Percentiles rank a stretch among this genome's conserved stretches.
Conservation (phyloP, 2,113 vertebrate genomes). For the Hippocampus guttulatus region DNA sequence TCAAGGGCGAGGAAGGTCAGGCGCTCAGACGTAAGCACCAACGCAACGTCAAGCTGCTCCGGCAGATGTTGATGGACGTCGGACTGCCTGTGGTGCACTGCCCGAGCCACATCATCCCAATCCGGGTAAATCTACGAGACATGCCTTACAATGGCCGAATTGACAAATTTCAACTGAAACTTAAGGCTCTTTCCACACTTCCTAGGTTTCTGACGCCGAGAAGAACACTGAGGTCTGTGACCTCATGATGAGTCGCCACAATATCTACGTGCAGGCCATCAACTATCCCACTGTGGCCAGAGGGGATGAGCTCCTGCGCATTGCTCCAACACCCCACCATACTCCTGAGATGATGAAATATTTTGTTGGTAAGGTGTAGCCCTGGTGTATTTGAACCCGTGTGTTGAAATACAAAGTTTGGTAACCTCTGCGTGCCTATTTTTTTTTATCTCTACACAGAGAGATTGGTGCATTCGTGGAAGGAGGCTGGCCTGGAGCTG, state of each 20-base stretch:
- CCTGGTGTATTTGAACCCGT: neutral
- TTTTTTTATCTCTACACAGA: conserved; percentile 65
- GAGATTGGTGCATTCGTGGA: conserved; percentile 84
- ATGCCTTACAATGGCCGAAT: neutral
- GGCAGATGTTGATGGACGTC: conserved; percentile 94
- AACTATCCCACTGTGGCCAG: conserved; percentile 92
- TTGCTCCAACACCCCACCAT: conserved; percentile 93
- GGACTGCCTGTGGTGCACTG: conserved; percentile 95
- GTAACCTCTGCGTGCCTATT: neutral
- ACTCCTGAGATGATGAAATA: conserved; percentile 96
- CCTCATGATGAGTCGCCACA: conserved; percentile 87
- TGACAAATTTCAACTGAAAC: neutral
- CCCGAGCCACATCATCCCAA: conserved; percentile 95
- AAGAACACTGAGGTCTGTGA: conserved; percentile 92
- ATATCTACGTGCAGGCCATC: conserved; percentile 96
- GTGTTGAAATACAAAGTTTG: conserved; percentile 1
- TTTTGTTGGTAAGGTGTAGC: conserved; percentile 81
- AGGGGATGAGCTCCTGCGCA: conserved; percentile 90
- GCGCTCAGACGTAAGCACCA: conserved; percentile 87
- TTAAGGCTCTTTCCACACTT: neutral
- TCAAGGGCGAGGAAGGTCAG: conserved; percentile 85
- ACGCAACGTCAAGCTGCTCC: conserved; percentile 89
- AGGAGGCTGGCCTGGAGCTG: conserved; percentile 81
- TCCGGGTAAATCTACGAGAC: conserved; percentile 73
- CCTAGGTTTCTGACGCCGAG: conserved; percentile 86